Base-by-base conservation (phyloP, 2,888 invertebrate genomes). In the Pseudanteris insignis region DNA sequence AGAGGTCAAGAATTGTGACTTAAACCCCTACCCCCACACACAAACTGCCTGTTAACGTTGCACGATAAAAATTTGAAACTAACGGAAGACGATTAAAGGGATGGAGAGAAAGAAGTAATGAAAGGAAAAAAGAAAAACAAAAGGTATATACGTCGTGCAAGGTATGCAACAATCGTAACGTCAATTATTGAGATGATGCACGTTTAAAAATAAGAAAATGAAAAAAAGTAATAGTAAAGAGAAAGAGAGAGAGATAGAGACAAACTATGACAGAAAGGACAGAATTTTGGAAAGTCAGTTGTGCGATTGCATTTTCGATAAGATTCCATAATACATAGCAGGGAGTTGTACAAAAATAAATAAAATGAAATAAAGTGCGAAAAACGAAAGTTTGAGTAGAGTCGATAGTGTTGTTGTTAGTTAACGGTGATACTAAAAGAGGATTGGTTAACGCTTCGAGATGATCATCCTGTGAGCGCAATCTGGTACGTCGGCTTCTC, bases 401-500 rank as follows among this genome's bases (percentile, higher is more conserved):
- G 68, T 69, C 65, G 67, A 67, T 72, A 70, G 66, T 69, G 65
- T 67, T 70, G 72, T 70, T 73, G 70, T 66, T 67, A 68, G 65
- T 67, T 59, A 67, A 50, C 15, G 18, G 11, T 21, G 13, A 2
- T 24, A 24, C 18, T 38, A 38, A 10, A 24, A 41, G 15, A 25
- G 9, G 12, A 37, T 25, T 15, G 18, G 32, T n/a, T 14, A 54
- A 67, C 62, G 72, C 74, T 76, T 76, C 72, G 71, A 70, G 72
- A 69, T 68, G 69, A 69, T 68, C 53, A 66, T 65, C 70, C 70
- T 70, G 60, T 68, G 62, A 69, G 71, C 63, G 68, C 76, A 76
- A 72, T 78, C 79, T 79, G 78, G 79, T 78, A 79, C 79, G 79
- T 76, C 79, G 79, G 79, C 68, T 78, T 65, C 29, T 44, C 37